These are phyloP conservation scores for Habrosyne pyritoides DNA, from an alignment of 2,888 invertebrate genomes.

Conservation along the genomic window DNA sequence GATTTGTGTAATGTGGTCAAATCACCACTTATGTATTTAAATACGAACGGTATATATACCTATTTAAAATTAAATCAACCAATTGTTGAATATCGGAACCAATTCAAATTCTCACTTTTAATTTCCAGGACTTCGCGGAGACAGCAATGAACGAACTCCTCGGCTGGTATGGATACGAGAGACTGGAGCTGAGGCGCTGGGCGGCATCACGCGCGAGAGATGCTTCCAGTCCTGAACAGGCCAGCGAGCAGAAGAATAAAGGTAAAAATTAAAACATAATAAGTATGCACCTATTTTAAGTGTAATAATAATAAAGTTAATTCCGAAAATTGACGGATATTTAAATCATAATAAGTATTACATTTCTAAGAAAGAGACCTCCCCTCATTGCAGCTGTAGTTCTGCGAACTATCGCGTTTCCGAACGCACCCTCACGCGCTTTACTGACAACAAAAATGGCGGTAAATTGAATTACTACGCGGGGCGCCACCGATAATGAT, in stretches of 20 bases:
- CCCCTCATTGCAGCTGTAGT: constrained; percentile 50
- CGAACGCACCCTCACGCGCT: constrained; percentile 36
- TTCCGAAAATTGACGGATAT: background rate
- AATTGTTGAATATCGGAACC: background rate
- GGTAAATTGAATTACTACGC: constrained; percentile 12
- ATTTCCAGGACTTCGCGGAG: constrained; percentile 93
- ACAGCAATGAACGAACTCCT: constrained; percentile 96
- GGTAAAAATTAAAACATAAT: constrained; percentile 54
- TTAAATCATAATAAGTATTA: constrained; percentile 29
- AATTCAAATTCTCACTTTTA: background rate
- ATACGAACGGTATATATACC: too few species aligned
- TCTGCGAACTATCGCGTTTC: constrained; percentile 49
- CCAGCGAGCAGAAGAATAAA: constrained; percentile 68
- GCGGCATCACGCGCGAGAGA: constrained; percentile 75
- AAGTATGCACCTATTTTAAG: background rate
- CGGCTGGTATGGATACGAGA: constrained; percentile 95
- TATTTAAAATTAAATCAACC: background rate
- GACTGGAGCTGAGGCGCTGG: constrained; percentile 84
- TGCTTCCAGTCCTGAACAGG: constrained; percentile 75
- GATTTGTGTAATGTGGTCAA: too few species aligned
- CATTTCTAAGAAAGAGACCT: constrained; percentile 50
- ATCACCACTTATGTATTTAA: too few species aligned
- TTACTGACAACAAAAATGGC: constrained; percentile 25
- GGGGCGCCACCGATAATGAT: constrained; percentile 7
- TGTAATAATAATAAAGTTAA: background rate